Evolutionary conservation across 2,888 invertebrate species (phyloP), one percentile per base, ranked within the genome.

Genomic region (Sinhomidia bicolor): DNA sequence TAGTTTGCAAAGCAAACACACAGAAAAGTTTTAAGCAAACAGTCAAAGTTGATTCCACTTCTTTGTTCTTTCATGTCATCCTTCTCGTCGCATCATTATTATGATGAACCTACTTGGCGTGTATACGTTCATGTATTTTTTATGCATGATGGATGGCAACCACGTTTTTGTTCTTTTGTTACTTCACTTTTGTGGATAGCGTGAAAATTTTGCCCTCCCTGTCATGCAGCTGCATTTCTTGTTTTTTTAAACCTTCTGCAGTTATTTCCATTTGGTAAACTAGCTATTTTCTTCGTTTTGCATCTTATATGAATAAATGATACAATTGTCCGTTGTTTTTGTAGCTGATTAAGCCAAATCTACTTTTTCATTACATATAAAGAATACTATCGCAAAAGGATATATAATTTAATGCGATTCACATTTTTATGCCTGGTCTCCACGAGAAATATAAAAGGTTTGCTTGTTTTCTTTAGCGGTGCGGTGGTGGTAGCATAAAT

Each of bases 351-450:
- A 85, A 85, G 78, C 57, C 71, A 60, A 71, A 71, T 41, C 41
- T 36, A 26, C 26, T 47, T 51, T 51, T 47, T 74, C 23, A 47
- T 65, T 85, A 29, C 62, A 62, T 29, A 62, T 1, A 62, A 36
- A 7, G 36, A 62, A 62, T 12, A 62, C 10, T 14, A 14, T 14
- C 12, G 65, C 65, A 78, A n/a, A 85, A 20, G 71, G 14, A 26
- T 65, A 17, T 65, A 17, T 76, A 79, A 85, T 85, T 85, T 85
- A 85, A 85, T 85, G 85, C 44, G 79, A 79, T 86, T 80, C 86
- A 71, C 80, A 78, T 79, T 68, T n/a, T 68, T 68, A n/a, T 12
- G 32, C 51, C 44, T 84, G 26, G n/a, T 62, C n/a, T 32, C 23
- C 62, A 14, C 23, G 62, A 12, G 14, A 26, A 65, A 44, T 41